These are phyloP conservation scores for Phaonia tiefii DNA, from an alignment of 2,888 invertebrate genomes.

Conservation along the genomic window DNA sequence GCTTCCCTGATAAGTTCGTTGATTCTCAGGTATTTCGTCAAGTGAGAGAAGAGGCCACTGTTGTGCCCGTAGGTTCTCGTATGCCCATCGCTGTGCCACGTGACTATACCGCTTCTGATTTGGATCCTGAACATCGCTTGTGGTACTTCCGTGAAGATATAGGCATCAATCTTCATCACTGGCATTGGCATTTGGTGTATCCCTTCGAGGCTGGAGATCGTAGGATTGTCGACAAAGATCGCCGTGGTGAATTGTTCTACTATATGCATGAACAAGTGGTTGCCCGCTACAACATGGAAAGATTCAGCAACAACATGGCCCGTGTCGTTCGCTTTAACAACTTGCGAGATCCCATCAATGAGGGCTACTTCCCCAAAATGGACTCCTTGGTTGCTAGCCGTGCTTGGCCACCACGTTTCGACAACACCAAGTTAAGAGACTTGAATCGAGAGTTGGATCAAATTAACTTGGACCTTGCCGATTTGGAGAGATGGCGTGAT, in stretches of 20 bases:
- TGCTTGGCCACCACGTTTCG: slow-evolving; percentile 87
- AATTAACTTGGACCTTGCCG: slow-evolving; percentile 84
- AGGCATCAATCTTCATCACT: slow-evolving; percentile 82
- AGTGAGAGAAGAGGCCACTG: slow-evolving; percentile 83
- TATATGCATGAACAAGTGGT: slow-evolving; percentile 86
- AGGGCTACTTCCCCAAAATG: slow-evolving; percentile 92
- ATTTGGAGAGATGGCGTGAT: slow-evolving; percentile 88
- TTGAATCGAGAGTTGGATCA: slow-evolving; percentile 86
- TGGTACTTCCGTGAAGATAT: slow-evolving; percentile 82
- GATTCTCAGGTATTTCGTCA: slow-evolving; percentile 83
- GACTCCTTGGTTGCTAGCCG: slow-evolving; percentile 89
- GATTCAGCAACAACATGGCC: slow-evolving; percentile 86
- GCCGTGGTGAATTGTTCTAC: slow-evolving; percentile 89
- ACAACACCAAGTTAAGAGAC: slow-evolving; percentile 82
- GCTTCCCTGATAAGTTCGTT: slow-evolving; percentile 85
- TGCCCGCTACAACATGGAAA: slow-evolving; percentile 88
- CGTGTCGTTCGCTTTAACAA: slow-evolving; percentile 85
- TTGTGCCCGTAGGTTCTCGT: slow-evolving; percentile 84
- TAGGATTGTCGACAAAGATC: slow-evolving; percentile 83
- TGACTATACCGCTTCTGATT: slow-evolving; percentile 88
- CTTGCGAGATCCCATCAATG: slow-evolving; percentile 86
- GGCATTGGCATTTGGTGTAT: slow-evolving; percentile 85
- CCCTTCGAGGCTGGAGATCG: slow-evolving; percentile 86
- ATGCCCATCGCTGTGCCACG: slow-evolving; percentile 83
- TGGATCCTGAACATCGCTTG: slow-evolving; percentile 87